Base-by-base conservation (phyloP, 1,140 invertebrate genomes). In the Goniozus legneri region DNA sequence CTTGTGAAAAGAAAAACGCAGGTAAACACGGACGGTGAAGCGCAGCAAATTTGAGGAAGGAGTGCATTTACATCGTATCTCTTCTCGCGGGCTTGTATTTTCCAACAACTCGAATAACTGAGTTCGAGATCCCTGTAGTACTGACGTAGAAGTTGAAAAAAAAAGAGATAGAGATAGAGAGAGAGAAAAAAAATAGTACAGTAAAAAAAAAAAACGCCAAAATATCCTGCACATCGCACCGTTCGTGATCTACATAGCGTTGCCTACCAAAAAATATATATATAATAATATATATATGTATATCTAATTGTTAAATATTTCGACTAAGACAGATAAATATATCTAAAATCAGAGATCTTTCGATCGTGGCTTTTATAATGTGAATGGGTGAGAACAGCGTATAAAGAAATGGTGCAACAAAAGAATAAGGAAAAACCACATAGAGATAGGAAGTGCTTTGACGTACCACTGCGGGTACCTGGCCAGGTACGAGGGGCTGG, bases 391-490 rank as follows among this genome's bases (percentile, higher is more conserved):
- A 6, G 24, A 27, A 10, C 24, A 27, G 24, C 24, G n/a, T n/a
- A n/a, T n/a, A 27, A 27, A 27, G 24, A 27, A 4, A 10, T 27
- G 24, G 24, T 27, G 24, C 24, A 27, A 27, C 24, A n/a, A n/a
- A 38, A 27, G 56, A 55, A 58, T 37, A 59, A 54, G 47, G 12
- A 12, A 27, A 27, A 27, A 12, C 6, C 12, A 59, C 56, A 32
- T 54, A 42, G 47, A 58, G 57, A 32, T 41, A 31, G 48, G 36
- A 52, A 60, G 44, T 37, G 42, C 19, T 49, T 15, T 27, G 50
- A 87, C 89, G 88, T 81, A 93, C 91, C 84, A 94, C 89, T 70
- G 87, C 65, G 67, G 90, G 91, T 69, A 94, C 84, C 82, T 94
- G 91, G 74, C 90, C 89, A 77, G 90, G 88, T 66, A 93, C 84